A percentile compares a stretch with the other conserved stretches of the same genome.
phyloP scores from a whole-genome alignment of 2,888 invertebrate species.

The Embidobia sp. region DNA sequence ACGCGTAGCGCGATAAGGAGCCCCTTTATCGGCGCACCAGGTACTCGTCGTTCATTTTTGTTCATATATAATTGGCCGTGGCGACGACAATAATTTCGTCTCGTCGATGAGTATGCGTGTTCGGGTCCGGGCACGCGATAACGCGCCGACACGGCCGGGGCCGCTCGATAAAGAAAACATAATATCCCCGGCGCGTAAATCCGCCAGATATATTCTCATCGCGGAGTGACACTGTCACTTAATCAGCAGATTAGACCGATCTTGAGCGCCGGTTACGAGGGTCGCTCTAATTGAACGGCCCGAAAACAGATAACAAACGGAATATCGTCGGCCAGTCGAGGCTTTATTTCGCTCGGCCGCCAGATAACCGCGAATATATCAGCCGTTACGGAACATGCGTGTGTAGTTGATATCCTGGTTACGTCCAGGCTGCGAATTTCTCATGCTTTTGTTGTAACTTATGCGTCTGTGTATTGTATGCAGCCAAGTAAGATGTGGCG shows the following conservation, averaged over 20 bases:
- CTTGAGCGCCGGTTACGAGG: slow-evolving; percentile 40
- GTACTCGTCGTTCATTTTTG: slow-evolving; percentile 42
- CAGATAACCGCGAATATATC: slow-evolving; percentile 35
- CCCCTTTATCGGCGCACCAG: slow-evolving; percentile 15
- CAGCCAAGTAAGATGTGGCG: too few relatives aligned
- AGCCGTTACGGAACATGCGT: too few relatives aligned
- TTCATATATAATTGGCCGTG: slow-evolving; percentile 54
- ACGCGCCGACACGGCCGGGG: slow-evolving; percentile 32
- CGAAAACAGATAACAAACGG: slow-evolving; percentile 41
- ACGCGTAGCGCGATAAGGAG: slow-evolving; percentile 55
- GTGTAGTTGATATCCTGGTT: too few relatives aligned
- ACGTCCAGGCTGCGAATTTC: too few relatives aligned
- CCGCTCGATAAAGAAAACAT: slow-evolving; percentile 59
- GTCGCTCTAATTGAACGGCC: slow-evolving; percentile 50
- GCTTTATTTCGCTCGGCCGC: slow-evolving; percentile 39
- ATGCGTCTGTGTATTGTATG: too few relatives aligned
- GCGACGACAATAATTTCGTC: slow-evolving; percentile 59
- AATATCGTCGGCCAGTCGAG: slow-evolving; percentile 19
- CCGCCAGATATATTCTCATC: slow-evolving; percentile 28
- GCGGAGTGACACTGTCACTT: slow-evolving; percentile 44
- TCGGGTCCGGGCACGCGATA: slow-evolving; percentile 36
- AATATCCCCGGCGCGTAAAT: slow-evolving; percentile 49
- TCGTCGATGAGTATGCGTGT: slow-evolving; percentile 55
- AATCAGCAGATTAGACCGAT: slow-evolving; percentile 54
- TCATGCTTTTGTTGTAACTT: not conserved